Evolutionary conservation across 2,113 vertebrate species (phyloP), one percentile per base, ranked within the genome.

Genomic region (Zootoca vivipara): DNA sequence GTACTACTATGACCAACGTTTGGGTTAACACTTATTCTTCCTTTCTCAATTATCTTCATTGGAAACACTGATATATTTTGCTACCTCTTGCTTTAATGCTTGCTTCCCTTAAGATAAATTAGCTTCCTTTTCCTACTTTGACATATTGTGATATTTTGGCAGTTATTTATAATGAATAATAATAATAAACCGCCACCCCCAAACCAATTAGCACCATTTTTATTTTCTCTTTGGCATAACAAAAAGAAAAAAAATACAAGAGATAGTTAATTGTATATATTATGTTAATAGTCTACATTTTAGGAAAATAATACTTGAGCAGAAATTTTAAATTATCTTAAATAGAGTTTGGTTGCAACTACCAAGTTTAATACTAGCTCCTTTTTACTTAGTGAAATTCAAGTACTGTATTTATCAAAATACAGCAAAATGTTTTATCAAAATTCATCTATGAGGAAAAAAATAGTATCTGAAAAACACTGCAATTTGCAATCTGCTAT

Each of bases 31-130:
- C 52, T 64, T 82, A 82, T 28, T 62, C 74, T 62, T 88, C 89
- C 87, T 92, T 92, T 85, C 90, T 94, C 86, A 93, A 91, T 91
- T 91, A 88, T 89, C 70, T 89, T 93, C 52, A 58, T 15, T 80
- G 78, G 30, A 33, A 58, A 33, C 56, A 15, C 24, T 80, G n/a
- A 80, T 80, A 15, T 18, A 90, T 88, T 93, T 91, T 92, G 83
- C 89, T 90, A 91, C 62, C 80, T 79, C 3, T 86, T 22, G 46
- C 9, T 83, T 28, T 28, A 56, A 67, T 69, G 67, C 58, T 58
- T 89, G 93, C 84, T 69, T 84, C 82, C 82, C 56, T 84, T 69
- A 90, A 92, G 42, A 87, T 87, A 92, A 91, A 93, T 78, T 69
- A 79, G 81, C 79, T 90, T 86, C 82, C 56, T n/a, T 84, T 35